A percentile compares a stretch with the other conserved stretches of the same genome.
Conservation (phyloP, 2,797 vertebrate genomes). For the Oceanodroma leucorhoa region DNA sequence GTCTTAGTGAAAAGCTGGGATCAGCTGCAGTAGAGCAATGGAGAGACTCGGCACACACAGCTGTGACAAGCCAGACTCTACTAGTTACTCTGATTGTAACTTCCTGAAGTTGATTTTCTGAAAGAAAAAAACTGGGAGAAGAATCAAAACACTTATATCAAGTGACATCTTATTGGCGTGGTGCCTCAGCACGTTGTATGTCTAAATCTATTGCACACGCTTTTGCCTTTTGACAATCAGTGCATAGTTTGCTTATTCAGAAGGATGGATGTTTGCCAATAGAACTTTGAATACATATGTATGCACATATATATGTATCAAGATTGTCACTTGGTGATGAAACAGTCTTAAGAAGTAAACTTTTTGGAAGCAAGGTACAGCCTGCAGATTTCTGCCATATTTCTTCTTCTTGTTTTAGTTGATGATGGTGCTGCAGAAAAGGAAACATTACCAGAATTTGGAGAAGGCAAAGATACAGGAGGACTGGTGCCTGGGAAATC, state of each 20-base stretch:
- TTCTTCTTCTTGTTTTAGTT: constrained; percentile 75
- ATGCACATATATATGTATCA: neutral
- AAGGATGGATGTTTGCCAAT: neutral
- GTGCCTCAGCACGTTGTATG: neutral
- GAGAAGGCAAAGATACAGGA: constrained; percentile 92
- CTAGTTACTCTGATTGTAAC: neutral
- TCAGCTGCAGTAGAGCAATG: neutral
- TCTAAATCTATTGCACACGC: neutral
- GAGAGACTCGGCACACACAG: fast-evolving
- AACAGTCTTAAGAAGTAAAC: neutral
- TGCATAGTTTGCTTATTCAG: neutral
- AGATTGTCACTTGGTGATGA: neutral
- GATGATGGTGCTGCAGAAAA: constrained; percentile 95
- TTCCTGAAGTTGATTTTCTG: neutral
- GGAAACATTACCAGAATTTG: constrained; percentile 92
- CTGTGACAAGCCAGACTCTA: neutral
- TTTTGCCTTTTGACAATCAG: neutral
- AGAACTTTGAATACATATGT: neutral
- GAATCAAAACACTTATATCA: neutral
- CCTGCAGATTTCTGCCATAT: neutral
- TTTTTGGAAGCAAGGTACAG: neutral
- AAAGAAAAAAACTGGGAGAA: neutral
- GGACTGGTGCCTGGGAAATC: constrained; percentile 90
- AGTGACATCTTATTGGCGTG: neutral
- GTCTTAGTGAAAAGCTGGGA: neutral